Evolutionary conservation across 2,888 invertebrate genomes (phyloP).

Genomic region (Ophion obscuratus): DNA sequence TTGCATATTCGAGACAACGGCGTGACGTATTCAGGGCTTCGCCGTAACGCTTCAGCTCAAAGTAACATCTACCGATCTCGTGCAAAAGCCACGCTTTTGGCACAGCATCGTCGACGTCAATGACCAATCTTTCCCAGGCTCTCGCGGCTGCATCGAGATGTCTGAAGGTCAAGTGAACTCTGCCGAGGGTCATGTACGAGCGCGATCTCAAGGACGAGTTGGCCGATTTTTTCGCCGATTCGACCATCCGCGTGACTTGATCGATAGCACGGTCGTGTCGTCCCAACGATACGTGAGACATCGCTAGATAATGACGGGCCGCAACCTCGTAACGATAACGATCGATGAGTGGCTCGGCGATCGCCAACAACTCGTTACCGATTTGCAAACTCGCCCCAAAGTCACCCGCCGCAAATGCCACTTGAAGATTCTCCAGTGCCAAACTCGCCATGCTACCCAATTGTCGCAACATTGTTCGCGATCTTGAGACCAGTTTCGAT

Average conservation of each 20-base stretch:
- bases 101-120: constrained; percentile 65
- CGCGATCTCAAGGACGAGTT: constrained; percentile 67
- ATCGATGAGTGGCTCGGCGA: constrained; percentile 67
- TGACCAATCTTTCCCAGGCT: constrained; percentile 75
- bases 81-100: constrained; percentile 74
- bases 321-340: constrained; percentile 70
- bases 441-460: constrained; percentile 65
- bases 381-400: constrained; percentile 66
- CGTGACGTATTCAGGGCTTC: constrained; percentile 71
- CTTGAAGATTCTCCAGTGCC: constrained; percentile 70
- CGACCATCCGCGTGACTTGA: constrained; percentile 73
- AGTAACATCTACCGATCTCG: constrained; percentile 77
- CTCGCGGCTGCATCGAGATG: constrained; percentile 75
- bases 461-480: constrained; percentile 66
- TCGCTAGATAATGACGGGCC: constrained; percentile 73
- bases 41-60: constrained; percentile 72
- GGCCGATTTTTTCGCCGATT: constrained; percentile 69
- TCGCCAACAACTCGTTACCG: constrained; percentile 71
- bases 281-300: constrained; percentile 72
- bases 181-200: constrained; percentile 76
- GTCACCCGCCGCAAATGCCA: constrained; percentile 71
- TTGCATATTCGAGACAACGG: constrained; percentile 72
- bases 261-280: constrained; percentile 78
- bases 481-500: constrained; percentile 29
- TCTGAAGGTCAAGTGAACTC: constrained; percentile 78